A percentile compares a stretch with the other conserved stretches of the same genome.
Evolutionary conservation across 2,888 invertebrate genomes (phyloP).

Genomic region (Drosophila antonietae): DNA sequence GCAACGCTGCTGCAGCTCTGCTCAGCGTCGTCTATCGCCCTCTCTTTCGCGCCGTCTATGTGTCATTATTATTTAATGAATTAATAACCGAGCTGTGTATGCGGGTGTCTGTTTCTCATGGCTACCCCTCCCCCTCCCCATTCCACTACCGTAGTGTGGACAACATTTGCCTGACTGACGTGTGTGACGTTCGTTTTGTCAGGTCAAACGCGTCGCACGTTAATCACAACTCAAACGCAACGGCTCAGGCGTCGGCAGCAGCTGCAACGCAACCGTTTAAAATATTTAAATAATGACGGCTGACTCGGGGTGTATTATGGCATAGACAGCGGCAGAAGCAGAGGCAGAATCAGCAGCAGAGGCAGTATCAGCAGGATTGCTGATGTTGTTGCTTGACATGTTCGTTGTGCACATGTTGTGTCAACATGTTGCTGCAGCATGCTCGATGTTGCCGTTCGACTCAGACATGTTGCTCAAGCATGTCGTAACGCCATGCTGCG

Average conservation of each 20-base stretch:
- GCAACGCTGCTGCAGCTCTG: conserved; percentile 52
- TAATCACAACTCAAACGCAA: conserved; percentile 53
- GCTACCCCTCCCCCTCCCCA: not conserved
- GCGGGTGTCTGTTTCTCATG: conserved; percentile 37
- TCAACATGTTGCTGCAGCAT: conserved; percentile 20
- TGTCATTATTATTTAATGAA: conserved; percentile 72
- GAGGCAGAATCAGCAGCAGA: not conserved
- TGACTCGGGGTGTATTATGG: conserved; percentile 15
- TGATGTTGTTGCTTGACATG: conserved; percentile 21
- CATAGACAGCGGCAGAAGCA: not conserved
- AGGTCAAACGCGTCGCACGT: conserved; percentile 72
- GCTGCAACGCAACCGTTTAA: conserved; percentile 25
- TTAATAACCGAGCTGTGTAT: conserved; percentile 55
- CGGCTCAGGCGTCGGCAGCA: conserved; percentile 34
- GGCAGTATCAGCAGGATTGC: conserved; percentile 1
- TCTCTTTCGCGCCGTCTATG: conserved; percentile 9
- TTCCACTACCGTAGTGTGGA: too few relatives aligned
- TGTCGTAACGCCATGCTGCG: conserved; percentile 7
- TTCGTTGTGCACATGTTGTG: conserved; percentile 38
- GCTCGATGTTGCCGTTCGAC: conserved; percentile 38
- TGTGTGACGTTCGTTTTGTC: conserved; percentile 39
- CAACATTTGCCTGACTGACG: not conserved
- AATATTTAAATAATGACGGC: conserved; percentile 42
- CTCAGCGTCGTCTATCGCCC: not conserved
- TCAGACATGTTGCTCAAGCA: conserved; percentile 26